Conservation (phyloP, 2,113 vertebrate genomes). For the Ceyx melanurus region DNA sequence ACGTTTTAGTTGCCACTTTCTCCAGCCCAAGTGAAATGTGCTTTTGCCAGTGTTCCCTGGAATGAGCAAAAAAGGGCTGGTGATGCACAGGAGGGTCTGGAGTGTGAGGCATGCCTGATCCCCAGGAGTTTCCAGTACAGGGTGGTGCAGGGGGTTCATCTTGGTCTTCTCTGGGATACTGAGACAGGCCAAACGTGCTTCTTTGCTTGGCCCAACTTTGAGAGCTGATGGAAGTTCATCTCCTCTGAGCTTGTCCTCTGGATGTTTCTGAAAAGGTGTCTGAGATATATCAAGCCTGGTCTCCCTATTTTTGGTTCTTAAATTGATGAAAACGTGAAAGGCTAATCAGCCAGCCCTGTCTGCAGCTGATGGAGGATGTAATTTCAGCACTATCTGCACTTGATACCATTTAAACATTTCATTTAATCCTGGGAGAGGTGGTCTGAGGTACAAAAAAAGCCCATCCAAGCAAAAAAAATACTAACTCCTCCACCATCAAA, state of each 20-base stretch:
- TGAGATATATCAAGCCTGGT: background rate
- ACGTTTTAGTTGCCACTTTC: accelerated
- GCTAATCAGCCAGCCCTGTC: background rate
- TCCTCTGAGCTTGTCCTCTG: background rate
- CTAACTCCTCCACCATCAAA: background rate
- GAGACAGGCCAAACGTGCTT: background rate
- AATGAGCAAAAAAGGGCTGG: background rate
- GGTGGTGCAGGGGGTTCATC: background rate
- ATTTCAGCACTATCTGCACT: background rate
- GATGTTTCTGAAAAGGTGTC: background rate
- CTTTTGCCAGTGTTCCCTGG: accelerated
- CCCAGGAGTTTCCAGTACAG: background rate
- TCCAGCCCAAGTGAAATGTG: background rate
- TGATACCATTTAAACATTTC: background rate
- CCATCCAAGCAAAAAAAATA: background rate
- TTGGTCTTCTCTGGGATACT: background rate
- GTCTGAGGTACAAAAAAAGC: background rate
- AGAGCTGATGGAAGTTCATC: background rate
- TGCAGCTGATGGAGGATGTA: background rate
- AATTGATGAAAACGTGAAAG: background rate
- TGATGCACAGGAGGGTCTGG: background rate
- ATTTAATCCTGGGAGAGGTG: background rate
- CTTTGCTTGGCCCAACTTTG: background rate
- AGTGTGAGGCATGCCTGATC: accelerated
- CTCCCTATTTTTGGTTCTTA: background rate